A percentile compares a stretch with the other conserved stretches of the same genome.
These are phyloP conservation scores for Lepeophtheirus salmonis DNA, from an alignment of 1,140 invertebrate genomes.

Conservation along the genomic window DNA sequence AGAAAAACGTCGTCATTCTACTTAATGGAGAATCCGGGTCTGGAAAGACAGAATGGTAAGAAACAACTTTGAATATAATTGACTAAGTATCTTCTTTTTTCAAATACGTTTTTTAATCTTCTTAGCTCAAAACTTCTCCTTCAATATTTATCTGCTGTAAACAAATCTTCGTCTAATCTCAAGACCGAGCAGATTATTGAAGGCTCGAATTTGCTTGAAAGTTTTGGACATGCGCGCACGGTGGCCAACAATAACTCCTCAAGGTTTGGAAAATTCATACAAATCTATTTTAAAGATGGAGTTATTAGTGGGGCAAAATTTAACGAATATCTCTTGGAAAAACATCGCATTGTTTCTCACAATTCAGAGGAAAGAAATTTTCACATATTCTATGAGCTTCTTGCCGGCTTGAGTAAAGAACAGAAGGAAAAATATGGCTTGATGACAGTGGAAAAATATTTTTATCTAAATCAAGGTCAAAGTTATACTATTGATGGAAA, in stretches of 20 bases:
- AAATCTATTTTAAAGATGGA: constrained; percentile 63
- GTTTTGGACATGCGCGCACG: constrained; percentile 93
- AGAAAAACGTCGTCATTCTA: neutral
- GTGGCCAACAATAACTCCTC: constrained; percentile 86
- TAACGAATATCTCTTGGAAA: constrained; percentile 89
- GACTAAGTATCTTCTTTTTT: neutral
- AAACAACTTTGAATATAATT: neutral
- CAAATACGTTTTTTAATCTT: neutral
- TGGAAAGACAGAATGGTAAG: constrained; percentile 73
- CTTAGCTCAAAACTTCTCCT: constrained; percentile 20
- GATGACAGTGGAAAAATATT: constrained; percentile 79
- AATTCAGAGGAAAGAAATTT: constrained; percentile 86
- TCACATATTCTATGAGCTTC: constrained; percentile 91
- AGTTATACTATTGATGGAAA: constrained; percentile 60
- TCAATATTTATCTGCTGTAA: constrained; percentile 71
- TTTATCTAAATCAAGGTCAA: constrained; percentile 87
- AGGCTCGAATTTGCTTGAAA: constrained; percentile 79
- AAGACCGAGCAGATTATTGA: constrained; percentile 93
- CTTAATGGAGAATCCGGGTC: constrained; percentile 83
- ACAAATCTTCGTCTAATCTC: constrained; percentile 55
- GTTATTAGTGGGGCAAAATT: constrained; percentile 53
- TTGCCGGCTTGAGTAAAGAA: constrained; percentile 63
- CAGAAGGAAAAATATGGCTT: constrained; percentile 75
- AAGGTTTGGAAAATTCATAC: constrained; percentile 87
- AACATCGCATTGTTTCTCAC: constrained; percentile 89